phyloP scores from a whole-genome alignment of 53 echinoderm and acorn worm genomes.

The Echinometra lucunter region DNA sequence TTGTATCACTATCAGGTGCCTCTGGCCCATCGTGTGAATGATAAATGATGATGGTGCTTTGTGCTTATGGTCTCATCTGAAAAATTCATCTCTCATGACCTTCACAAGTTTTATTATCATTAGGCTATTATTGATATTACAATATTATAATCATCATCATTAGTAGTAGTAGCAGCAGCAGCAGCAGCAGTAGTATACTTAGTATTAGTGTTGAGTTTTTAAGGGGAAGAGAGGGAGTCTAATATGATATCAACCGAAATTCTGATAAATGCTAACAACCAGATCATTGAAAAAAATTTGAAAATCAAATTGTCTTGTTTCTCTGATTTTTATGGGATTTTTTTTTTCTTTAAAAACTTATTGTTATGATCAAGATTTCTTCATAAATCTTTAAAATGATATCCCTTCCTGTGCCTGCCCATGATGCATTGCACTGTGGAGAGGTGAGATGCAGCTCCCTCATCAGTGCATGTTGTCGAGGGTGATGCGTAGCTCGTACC shows the following conservation, averaged over 20 bases:
- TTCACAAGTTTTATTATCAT: background rate
- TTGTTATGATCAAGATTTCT: background rate
- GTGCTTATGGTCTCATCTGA: background rate
- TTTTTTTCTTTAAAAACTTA: no score
- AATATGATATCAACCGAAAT: no score
- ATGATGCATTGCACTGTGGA: background rate
- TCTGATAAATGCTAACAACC: no score
- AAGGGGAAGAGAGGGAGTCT: no score
- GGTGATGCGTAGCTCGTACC: background rate
- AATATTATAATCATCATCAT: no score
- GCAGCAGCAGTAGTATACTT: no score
- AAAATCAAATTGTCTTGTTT: no score
- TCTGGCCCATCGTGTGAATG: background rate
- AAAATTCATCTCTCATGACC: background rate
- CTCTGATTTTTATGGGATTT: no score
- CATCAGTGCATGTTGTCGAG: background rate
- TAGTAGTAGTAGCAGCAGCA: no score
- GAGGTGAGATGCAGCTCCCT: background rate
- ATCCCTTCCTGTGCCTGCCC: background rate
- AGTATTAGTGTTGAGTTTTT: no score
- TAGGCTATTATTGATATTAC: no score
- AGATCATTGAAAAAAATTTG: no score
- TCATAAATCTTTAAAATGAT: background rate
- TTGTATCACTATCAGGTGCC: background rate
- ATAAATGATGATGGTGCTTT: background rate